These are phyloP conservation scores for Urocyon cinereoargenteus DNA, from an alignment of 2,797 vertebrate species.

Conservation along the genomic window DNA sequence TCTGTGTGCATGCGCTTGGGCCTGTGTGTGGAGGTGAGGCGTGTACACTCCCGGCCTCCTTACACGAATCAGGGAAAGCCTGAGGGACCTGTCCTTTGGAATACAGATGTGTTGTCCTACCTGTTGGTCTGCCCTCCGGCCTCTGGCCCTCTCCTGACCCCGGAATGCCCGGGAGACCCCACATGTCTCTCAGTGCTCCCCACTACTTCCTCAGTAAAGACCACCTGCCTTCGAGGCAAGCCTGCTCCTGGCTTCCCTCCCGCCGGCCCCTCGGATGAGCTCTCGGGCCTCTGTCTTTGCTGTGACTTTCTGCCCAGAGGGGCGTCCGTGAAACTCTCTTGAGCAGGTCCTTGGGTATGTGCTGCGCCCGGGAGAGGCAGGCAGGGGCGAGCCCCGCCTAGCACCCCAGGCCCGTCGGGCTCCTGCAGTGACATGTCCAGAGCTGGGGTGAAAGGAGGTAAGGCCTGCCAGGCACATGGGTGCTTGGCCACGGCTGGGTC, in stretches of 20 bases:
- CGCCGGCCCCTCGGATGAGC: neutral
- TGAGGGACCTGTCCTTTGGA: neutral
- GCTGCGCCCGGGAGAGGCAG: neutral
- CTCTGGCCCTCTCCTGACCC: neutral
- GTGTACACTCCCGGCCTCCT: neutral
- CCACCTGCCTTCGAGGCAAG: neutral
- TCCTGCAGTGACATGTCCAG: neutral
- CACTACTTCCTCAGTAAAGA: neutral
- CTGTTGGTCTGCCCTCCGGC: neutral
- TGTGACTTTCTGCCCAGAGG: neutral
- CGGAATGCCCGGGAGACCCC: neutral
- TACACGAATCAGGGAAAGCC: neutral
- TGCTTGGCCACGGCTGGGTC: rapidly evolving
- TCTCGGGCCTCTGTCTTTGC: neutral
- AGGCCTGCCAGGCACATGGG: rapidly evolving
- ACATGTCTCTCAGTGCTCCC: neutral
- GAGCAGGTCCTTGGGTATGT: neutral
- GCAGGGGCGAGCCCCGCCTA: neutral
- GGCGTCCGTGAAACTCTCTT: rapidly evolving
- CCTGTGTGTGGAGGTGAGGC: neutral
- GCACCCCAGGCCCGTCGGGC: neutral
- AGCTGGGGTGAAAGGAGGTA: rapidly evolving
- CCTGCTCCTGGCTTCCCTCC: neutral
- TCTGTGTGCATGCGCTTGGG: no score
- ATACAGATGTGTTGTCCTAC: rapidly evolving